Base-by-base conservation (phyloP, 1,140 invertebrate species). In the Maniola jurtina region DNA sequence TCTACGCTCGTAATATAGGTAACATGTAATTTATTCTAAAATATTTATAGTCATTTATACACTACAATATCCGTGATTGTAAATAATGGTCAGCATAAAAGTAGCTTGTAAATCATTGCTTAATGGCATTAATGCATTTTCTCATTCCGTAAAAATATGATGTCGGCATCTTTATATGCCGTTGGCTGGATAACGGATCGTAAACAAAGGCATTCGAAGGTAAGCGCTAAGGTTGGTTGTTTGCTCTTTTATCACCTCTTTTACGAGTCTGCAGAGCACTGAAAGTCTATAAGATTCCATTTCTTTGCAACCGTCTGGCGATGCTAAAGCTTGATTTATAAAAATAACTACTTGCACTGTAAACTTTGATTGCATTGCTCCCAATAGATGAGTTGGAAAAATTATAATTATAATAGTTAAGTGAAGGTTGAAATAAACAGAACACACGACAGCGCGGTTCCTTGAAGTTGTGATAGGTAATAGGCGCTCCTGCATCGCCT, bases 211-310 rank as follows among this genome's bases (percentile, higher is more conserved):
- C 56, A 70, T 77, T 70, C 66, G 66, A 66, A 77, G 72, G 79
- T 81, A 74, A 77, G 69, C 72, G 69, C 66, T 75, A 76, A 76
- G 76, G 73, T 71, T 68, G 72, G 72, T 68, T 70, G 72, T 69
- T 74, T 70, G 66, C 64, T 71, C 42, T 78, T 83, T 83, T 83
- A 83, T 81, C 75, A 77, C 73, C 68, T 64, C 69, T 63, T 81
- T 83, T 81, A 83, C 72, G 80, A 80, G 66, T 58, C 67, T 64
- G 47, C 57, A 47, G 75, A 70, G 64, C 72, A 68, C 69, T 76
- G 66, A 70, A 69, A 58, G 64, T 74, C 67, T 70, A 69, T 72
- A 73, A 72, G 71, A 75, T 81, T 81, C 73, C 68, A 63, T 75
- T 61, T 50, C 42, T 61, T 48, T 61, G 59, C 59, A 36, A 61